These are phyloP conservation scores for Urocolius indicus DNA, from an alignment of 2,113 vertebrate genomes.

Conservation along the genomic window DNA sequence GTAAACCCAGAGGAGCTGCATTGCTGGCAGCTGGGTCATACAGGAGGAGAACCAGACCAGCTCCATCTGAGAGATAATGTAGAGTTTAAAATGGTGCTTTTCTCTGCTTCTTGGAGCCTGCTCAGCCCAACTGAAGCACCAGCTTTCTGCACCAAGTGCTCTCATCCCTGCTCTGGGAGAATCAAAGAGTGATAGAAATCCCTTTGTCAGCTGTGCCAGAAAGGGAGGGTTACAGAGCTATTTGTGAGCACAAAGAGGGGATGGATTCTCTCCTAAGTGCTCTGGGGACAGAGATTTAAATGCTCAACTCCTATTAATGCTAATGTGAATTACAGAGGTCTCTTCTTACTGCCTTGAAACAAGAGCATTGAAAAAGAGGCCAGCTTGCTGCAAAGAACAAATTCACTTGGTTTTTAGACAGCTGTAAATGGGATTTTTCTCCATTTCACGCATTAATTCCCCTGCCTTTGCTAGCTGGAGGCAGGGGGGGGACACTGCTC, in stretches of 20 bases:
- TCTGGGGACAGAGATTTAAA: slow-evolving; percentile 41
- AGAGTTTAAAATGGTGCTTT: background rate
- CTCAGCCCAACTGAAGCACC: background rate
- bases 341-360: slow-evolving; percentile 22
- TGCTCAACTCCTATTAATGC: slow-evolving; percentile 28
- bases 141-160: background rate
- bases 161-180: background rate
- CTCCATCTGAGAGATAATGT: rapidly evolving
- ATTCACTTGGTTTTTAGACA: background rate
- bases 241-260: slow-evolving; percentile 3
- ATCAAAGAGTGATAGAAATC: slow-evolving; percentile 17
- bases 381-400: background rate
- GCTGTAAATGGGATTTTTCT: background rate
- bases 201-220: slow-evolving; percentile 43
- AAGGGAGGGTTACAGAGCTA: slow-evolving; percentile 30
- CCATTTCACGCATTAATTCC: slow-evolving; percentile 23
- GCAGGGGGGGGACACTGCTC: background rate
- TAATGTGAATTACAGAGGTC: background rate
- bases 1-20: background rate
- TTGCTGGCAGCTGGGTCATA: rapidly evolving
- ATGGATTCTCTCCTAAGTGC: slow-evolving; percentile 15
- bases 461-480: background rate
- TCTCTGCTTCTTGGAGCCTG: background rate
- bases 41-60: background rate
- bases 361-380: background rate